Base-by-base conservation (phyloP, 2,888 invertebrate species). In the Chalcis sispes region DNA sequence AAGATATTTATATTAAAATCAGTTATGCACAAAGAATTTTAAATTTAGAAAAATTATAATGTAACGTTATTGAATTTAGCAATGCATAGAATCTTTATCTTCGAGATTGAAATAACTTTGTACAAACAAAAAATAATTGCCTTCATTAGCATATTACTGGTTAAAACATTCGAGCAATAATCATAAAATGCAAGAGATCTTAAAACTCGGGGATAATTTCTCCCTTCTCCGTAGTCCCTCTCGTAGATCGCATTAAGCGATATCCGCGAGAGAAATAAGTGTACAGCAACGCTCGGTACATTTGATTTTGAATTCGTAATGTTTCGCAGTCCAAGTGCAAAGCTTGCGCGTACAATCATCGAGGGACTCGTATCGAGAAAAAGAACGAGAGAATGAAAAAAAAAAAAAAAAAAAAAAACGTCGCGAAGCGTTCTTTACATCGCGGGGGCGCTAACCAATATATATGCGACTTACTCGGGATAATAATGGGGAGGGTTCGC, bases 231-330 rank as follows among this genome's bases (percentile, higher is more conserved):
- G 23, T 27, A 32, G 3, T n/a, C 50, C n/a, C 40, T n/a, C 13
- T 36, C 23, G 25, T 52, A 72, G 74, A 77, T 87, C 84, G 83
- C 85, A 86, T 85, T 83, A 84, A 84, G 87, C 80, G 88, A 87
- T 87, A 87, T 83, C 85, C 78, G 58, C 81, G 77, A 77, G 79
- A 81, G 82, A 87, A 86, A 86, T 32, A 48, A n/a, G 25, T 10
- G 50, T 56, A 86, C 84, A 86, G 66, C 71, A 46, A 36, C 36
- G 84, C 84, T 86, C 88, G 87, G 85, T 88, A 87, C 87, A 87
- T 88, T 88, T 88, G 86, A 85, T 84, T 84, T 77, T 84, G 83
- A 87, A 88, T 88, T 88, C 88, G 88, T 87, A 88, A 88, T 88
- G 84, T 83, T 82, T 65, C 61, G 18, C 10, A 10, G 40, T 59